A percentile compares a stretch with the other conserved stretches of the same genome.
These are phyloP conservation scores for Heliconius cydno DNA, from an alignment of 2,888 invertebrate genomes.

Conservation along the genomic window DNA sequence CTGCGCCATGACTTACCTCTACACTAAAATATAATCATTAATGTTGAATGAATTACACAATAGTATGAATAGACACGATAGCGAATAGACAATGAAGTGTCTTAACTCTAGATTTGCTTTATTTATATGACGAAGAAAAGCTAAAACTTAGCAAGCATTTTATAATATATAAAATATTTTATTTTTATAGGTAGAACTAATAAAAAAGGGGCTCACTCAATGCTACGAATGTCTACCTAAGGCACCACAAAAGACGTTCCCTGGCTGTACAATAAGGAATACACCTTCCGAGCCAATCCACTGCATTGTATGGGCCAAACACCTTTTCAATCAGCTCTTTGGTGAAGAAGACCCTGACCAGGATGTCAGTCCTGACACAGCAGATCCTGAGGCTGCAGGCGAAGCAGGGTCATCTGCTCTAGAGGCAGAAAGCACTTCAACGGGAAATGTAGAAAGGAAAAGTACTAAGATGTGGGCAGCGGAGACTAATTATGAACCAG, in stretches of 20 bases:
- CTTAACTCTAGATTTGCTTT: too few relatives aligned
- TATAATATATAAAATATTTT: slow-evolving; percentile 8
- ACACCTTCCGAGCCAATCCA: slow-evolving; percentile 99
- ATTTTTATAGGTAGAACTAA: slow-evolving; percentile 87
- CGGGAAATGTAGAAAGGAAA: slow-evolving; percentile 83
- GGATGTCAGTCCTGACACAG: slow-evolving; percentile 98
- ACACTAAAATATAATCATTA: too few relatives aligned
- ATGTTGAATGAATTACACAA: too few relatives aligned
- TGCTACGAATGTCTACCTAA: slow-evolving; percentile 99
- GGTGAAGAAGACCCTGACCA: slow-evolving; percentile 98
- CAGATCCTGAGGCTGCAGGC: slow-evolving; percentile 95
- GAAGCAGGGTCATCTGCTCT: slow-evolving; percentile 85
- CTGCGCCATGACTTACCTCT: too few relatives aligned
- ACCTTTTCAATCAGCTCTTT: slow-evolving; percentile 99
- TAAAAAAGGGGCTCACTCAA: slow-evolving; percentile 93
- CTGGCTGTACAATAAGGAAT: slow-evolving; percentile 99
- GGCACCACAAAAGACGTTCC: slow-evolving; percentile 95
- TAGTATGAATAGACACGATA: too few relatives aligned
- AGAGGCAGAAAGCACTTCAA: slow-evolving; percentile 69
- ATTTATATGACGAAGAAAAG: too few relatives aligned
- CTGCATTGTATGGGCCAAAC: slow-evolving; percentile 99
- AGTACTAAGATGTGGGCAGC: slow-evolving; percentile 96
- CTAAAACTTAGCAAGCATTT: too few relatives aligned
- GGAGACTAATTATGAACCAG: slow-evolving; percentile 90
- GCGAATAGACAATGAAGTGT: too few relatives aligned